Percentiles rank a stretch among this genome's conserved stretches.
Conservation (phyloP, 2,888 invertebrate species). For the Drosophila maculinotata region DNA sequence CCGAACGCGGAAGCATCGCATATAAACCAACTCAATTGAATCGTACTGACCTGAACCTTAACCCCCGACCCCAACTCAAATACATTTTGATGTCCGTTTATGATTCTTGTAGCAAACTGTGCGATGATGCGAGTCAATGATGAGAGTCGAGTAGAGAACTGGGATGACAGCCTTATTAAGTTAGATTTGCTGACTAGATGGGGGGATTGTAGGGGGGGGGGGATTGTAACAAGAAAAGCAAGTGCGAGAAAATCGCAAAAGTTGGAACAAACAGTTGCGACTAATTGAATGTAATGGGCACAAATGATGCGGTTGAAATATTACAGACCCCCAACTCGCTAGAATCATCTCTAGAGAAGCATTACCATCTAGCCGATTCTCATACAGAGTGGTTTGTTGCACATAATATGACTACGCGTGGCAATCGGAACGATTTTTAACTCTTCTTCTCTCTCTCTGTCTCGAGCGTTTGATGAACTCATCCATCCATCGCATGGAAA, state of each 20-base stretch:
- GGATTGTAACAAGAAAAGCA: slow-evolving; percentile 27
- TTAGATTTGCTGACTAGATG: slow-evolving; percentile 28
- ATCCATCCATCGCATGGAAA: slow-evolving; percentile 33
- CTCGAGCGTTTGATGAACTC: slow-evolving; percentile 71
- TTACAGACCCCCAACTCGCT: background rate
- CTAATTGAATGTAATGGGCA: slow-evolving; percentile 79
- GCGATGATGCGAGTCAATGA: slow-evolving; percentile 18
- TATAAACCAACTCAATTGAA: slow-evolving; percentile 69
- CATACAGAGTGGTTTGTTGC: slow-evolving; percentile 30
- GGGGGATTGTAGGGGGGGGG: background rate
- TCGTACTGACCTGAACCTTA: slow-evolving; percentile 52
- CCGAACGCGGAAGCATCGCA: slow-evolving; percentile 65
- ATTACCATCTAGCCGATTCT: background rate
- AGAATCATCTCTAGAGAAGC: background rate
- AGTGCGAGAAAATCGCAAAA: slow-evolving; percentile 63
- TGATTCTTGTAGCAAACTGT: slow-evolving; percentile 40
- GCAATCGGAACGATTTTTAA: slow-evolving; percentile 57
- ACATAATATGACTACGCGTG: slow-evolving; percentile 42
- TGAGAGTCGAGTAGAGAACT: no score
- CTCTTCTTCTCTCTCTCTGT: slow-evolving; percentile 50
- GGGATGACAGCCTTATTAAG: slow-evolving; percentile 59
- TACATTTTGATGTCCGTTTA: slow-evolving; percentile 5
- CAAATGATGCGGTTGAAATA: slow-evolving; percentile 69
- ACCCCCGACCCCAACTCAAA: slow-evolving; percentile 48
- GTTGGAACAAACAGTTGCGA: slow-evolving; percentile 60